Conservation (phyloP, 2,888 invertebrate genomes). For the Aphodius granarius region DNA sequence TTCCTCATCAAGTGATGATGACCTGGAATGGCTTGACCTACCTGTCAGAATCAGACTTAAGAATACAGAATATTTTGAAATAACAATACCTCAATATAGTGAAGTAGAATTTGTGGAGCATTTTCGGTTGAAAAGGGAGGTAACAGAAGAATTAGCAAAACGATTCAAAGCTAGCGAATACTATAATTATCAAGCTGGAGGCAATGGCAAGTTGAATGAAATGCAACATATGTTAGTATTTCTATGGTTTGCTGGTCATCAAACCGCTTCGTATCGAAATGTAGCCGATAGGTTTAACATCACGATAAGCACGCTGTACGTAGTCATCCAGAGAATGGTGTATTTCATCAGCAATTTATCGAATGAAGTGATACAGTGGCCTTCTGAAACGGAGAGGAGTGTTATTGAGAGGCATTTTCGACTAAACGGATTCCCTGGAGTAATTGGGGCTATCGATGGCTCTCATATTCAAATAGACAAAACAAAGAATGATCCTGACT, state of each 20-base stretch:
- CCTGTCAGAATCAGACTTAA: too few species aligned
- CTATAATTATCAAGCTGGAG: neutral
- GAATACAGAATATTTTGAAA: too few species aligned
- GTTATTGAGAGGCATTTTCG: slow-evolving; percentile 19
- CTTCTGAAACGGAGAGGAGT: slow-evolving; percentile 16
- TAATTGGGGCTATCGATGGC: too few species aligned
- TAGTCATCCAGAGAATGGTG: slow-evolving; percentile 16
- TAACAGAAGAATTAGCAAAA: neutral
- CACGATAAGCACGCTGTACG: slow-evolving; percentile 23
- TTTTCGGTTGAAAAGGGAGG: neutral
- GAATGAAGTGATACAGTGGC: slow-evolving; percentile 23
- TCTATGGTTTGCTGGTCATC: slow-evolving; percentile 27
- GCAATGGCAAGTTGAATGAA: neutral
- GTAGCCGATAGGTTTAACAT: slow-evolving; percentile 29
- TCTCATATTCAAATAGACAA: too few species aligned
- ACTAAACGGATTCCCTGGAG: neutral
- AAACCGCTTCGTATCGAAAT: slow-evolving; percentile 27
- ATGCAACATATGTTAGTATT: slow-evolving; percentile 7
- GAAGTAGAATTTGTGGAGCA: neutral
- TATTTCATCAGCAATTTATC: slow-evolving; percentile 24
- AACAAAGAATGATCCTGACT: too few species aligned
- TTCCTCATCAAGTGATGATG: too few species aligned
- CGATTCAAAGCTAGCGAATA: neutral
- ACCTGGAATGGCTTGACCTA: too few species aligned
- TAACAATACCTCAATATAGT: neutral